Evolutionary conservation across 35 echinoderm and acorn worm genomes (phyloP).

Genomic region (Ophiothrix spiculata): DNA sequence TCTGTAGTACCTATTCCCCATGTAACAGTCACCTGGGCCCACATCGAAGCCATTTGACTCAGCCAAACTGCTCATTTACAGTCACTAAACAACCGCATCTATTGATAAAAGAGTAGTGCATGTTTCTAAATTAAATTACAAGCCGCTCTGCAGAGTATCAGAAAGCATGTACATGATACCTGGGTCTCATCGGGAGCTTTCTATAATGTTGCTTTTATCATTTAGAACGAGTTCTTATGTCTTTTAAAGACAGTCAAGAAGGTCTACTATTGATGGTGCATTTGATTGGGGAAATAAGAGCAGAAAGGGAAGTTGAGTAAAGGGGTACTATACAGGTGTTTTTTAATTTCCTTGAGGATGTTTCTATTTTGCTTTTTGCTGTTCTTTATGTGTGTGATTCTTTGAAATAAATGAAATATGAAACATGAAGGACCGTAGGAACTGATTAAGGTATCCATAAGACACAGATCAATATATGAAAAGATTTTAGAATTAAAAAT

Average conservation of each 20-base stretch:
- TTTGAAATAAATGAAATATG: too few relatives aligned
- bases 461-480: too few relatives aligned
- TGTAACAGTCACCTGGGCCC: too few relatives aligned
- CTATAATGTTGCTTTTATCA: neutral
- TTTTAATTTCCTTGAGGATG: neutral
- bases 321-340: neutral
- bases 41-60: too few relatives aligned
- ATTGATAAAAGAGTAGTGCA: neutral
- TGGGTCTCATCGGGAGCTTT: neutral
- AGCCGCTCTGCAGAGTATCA: neutral
- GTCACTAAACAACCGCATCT: too few relatives aligned
- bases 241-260: neutral
- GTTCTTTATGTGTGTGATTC: too few relatives aligned
- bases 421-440: too few relatives aligned
- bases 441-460: too few relatives aligned
- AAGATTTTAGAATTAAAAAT: too few relatives aligned
- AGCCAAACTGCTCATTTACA: too few relatives aligned
- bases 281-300: neutral
- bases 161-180: neutral
- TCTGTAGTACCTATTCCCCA: too few relatives aligned
- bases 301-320: neutral
- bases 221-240: neutral
- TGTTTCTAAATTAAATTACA: constrained; percentile 10
- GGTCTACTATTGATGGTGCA: neutral
- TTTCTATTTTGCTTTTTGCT: neutral